phyloP scores from a whole-genome alignment of 1,140 invertebrate species.

The Formica exsecta region DNA sequence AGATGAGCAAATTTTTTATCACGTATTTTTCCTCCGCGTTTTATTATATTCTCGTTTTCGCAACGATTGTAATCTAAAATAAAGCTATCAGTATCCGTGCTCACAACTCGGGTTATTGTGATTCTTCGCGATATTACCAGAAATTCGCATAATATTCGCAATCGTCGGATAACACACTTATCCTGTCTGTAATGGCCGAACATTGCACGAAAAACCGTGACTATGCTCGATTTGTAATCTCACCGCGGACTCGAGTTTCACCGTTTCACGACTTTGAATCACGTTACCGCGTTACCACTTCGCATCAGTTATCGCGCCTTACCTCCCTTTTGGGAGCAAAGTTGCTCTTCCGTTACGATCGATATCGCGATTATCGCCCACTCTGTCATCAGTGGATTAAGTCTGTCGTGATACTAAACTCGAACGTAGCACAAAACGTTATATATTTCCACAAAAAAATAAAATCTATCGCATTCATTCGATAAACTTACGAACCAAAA shows the following conservation, averaged over 20 bases:
- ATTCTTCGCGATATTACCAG: slow-evolving; percentile 21
- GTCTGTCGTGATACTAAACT: not conserved
- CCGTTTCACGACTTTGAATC: slow-evolving; percentile 66
- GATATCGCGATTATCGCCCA: slow-evolving; percentile 58
- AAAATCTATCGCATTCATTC: not conserved
- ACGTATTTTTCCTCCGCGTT: not conserved
- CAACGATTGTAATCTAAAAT: not conserved
- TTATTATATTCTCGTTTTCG: slow-evolving; percentile 24
- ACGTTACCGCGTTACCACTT: slow-evolving; percentile 68
- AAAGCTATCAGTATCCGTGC: slow-evolving; percentile 17
- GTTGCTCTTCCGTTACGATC: slow-evolving; percentile 50
- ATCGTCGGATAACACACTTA: slow-evolving; percentile 52
- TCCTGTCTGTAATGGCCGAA: slow-evolving; percentile 34
- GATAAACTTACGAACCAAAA: not conserved
- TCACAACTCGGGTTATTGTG: slow-evolving; percentile 6
- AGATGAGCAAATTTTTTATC: not conserved
- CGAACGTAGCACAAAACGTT: not conserved
- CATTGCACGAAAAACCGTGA: slow-evolving; percentile 67
- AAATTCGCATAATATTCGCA: slow-evolving; percentile 59
- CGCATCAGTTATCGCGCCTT: slow-evolving; percentile 65
- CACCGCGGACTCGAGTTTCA: slow-evolving; percentile 58
- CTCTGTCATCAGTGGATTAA: slow-evolving; percentile 32
- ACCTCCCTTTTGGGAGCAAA: slow-evolving; percentile 45
- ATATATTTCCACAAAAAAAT: not conserved
- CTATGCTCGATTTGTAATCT: slow-evolving; percentile 66